phyloP scores from a whole-genome alignment of 2,113 vertebrate species.

The Sterna hirundo region DNA sequence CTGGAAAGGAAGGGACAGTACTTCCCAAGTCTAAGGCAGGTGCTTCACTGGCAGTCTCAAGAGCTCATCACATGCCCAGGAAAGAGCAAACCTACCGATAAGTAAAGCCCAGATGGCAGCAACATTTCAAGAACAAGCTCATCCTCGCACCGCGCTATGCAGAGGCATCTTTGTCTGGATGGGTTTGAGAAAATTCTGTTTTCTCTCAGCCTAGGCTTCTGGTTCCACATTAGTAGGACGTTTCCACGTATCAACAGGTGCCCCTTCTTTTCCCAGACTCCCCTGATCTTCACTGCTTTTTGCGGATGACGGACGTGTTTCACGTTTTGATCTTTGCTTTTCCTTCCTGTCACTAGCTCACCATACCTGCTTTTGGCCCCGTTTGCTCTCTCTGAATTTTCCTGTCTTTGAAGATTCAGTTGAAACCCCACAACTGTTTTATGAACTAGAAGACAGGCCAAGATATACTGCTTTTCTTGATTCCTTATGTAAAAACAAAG shows the following conservation, averaged over 20 bases:
- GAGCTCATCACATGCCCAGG: neutral
- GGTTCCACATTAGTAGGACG: neutral
- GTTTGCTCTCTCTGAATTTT: neutral
- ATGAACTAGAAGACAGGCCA: neutral
- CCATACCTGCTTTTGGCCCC: neutral
- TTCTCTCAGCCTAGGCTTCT: neutral
- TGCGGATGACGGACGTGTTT: neutral
- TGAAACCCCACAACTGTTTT: neutral
- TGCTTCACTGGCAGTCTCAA: neutral
- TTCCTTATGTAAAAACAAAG: neutral
- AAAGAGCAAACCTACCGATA: neutral
- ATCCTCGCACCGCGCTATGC: neutral
- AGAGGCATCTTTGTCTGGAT: neutral
- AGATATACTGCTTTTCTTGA: neutral
- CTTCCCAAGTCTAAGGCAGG: neutral
- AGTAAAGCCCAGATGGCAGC: neutral
- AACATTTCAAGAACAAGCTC: neutral
- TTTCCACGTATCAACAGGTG: neutral
- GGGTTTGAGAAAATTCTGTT: neutral
- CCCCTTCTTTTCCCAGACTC: neutral
- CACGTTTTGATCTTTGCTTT: neutral
- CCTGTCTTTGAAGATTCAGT: neutral
- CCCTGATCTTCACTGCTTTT: neutral
- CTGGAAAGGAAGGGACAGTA: neutral
- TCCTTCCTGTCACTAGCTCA: neutral